Evolutionary conservation across 2,888 invertebrate species (phyloP).

Genomic region (Drosophila helvetica): DNA sequence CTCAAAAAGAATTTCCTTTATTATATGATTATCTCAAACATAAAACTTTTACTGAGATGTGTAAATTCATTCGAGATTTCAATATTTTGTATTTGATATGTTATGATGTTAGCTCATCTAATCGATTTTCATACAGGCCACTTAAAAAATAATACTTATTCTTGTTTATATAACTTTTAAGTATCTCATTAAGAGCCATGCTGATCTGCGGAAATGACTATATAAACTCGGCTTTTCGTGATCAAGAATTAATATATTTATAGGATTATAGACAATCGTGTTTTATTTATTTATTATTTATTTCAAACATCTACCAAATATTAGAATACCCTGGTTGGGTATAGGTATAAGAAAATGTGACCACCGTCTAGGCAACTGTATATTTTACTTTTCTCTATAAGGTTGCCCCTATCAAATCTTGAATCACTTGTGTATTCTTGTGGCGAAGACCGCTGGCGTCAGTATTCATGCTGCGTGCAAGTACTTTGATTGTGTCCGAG

Average conservation of each 20-base stretch:
- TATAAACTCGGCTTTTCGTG: too few species aligned
- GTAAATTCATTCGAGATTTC: too few species aligned
- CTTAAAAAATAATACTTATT: background rate
- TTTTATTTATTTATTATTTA: background rate
- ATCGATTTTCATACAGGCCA: too few species aligned
- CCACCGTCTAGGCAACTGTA: constrained; percentile 23
- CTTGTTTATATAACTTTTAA: background rate
- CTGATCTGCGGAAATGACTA: too few species aligned
- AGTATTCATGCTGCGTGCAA: constrained; percentile 53
- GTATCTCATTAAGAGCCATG: background rate
- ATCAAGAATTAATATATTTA: too few species aligned
- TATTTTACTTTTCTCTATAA: constrained; percentile 33
- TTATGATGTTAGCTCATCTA: too few species aligned
- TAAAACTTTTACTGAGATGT: too few species aligned
- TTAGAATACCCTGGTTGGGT: background rate
- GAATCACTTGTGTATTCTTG: constrained; percentile 56
- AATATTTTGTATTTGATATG: too few species aligned
- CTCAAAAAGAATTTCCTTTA: too few species aligned
- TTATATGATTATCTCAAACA: too few species aligned
- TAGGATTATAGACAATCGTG: too few species aligned
- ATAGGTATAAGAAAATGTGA: background rate
- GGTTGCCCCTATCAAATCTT: constrained; percentile 6
- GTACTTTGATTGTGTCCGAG: constrained; percentile 30
- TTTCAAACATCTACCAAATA: background rate
- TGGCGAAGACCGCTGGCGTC: constrained; percentile 30